phyloP scores from a whole-genome alignment of 2,888 invertebrate genomes.

The Odiellus spinosus region DNA sequence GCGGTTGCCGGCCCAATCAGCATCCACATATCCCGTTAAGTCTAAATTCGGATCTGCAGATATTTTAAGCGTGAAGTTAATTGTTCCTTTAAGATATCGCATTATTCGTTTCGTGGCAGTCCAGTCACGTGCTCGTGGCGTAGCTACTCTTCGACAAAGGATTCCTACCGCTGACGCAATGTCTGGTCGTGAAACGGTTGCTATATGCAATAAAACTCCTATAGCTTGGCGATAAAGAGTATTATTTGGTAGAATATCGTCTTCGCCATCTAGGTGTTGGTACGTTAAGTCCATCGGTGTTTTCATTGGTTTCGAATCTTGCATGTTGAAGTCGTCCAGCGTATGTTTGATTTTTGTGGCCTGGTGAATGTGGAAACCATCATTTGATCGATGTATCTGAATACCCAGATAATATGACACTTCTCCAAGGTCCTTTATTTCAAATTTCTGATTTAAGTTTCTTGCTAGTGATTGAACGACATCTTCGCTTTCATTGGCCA shows the following conservation, averaged over 20 bases:
- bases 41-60: neutral
- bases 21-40: conserved; percentile 11
- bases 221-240: neutral
- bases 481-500: no score
- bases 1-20: conserved; percentile 15
- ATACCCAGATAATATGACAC: conserved; percentile 5
- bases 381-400: neutral
- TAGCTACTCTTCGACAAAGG: neutral
- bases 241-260: neutral
- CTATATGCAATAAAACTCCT: conserved; percentile 13
- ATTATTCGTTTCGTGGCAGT: neutral
- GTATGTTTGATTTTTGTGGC: no score
- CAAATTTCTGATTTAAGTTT: neutral
- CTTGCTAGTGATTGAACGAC: neutral
- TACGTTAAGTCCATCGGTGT: no score
- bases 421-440: neutral
- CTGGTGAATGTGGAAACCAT: neutral
- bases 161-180: conserved; percentile 13
- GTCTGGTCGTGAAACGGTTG: conserved; percentile 16
- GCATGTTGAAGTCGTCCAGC: no score
- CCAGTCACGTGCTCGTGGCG: neutral
- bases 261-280: no score
- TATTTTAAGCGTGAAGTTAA: neutral
- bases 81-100: conserved; percentile 3
- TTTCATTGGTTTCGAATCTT: no score